Conservation (phyloP, 2,888 invertebrate species). For the Arctia plantaginis region DNA sequence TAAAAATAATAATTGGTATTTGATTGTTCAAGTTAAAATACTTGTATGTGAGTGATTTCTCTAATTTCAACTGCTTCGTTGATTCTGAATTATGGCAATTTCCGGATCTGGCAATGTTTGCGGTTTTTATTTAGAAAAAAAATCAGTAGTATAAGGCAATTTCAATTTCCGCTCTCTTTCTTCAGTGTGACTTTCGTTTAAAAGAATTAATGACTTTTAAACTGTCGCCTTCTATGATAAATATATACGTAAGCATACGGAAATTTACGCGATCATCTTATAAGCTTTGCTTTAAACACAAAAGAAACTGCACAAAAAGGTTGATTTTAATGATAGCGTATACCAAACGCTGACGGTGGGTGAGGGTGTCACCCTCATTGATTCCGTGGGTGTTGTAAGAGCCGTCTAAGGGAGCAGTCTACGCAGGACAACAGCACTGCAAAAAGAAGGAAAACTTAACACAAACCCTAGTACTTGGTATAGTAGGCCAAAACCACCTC, state of each 20-base stretch:
- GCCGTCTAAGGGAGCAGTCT: too few relatives aligned
- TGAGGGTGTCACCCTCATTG: too few relatives aligned
- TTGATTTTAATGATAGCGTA: too few relatives aligned
- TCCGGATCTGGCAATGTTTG: background rate
- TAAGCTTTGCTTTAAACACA: too few relatives aligned
- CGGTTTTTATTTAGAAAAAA: background rate
- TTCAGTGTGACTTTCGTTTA: background rate
- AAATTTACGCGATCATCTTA: too few relatives aligned
- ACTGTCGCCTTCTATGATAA: background rate
- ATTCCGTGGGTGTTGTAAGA: too few relatives aligned
- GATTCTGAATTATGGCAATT: background rate
- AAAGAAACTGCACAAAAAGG: too few relatives aligned
- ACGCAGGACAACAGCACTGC: too few relatives aligned
- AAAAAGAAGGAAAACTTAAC: too few relatives aligned
- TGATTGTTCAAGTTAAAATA: background rate
- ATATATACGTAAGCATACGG: background rate
- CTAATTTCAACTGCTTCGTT: background rate
- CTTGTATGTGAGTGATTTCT: background rate
- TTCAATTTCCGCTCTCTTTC: background rate
- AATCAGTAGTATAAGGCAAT: background rate
- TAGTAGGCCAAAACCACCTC: too few relatives aligned
- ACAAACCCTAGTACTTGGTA: too few relatives aligned
- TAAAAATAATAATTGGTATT: background rate
- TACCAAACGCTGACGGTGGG: too few relatives aligned
- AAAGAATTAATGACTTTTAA: background rate